Evolutionary conservation across 2,797 vertebrate genomes (phyloP).

Genomic region (Chromis chromis): DNA sequence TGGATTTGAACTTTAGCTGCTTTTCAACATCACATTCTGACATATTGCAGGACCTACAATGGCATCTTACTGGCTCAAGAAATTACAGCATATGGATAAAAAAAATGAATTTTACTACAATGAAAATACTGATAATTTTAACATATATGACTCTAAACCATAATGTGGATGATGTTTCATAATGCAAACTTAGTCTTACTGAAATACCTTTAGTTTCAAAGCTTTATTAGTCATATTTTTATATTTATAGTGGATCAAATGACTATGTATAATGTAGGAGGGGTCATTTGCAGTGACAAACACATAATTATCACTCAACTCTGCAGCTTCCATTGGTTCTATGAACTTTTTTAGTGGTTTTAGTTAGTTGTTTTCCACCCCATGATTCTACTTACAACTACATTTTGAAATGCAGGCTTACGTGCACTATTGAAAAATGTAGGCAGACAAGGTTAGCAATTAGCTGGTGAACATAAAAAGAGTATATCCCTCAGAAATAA

Average conservation of each 20-base stretch:
- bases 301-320: too few relatives aligned
- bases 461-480: neutral
- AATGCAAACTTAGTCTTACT: neutral
- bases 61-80: slow-evolving; percentile 10
- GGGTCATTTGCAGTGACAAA: neutral
- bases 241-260: neutral
- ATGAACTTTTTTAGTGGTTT: neutral
- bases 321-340: too few relatives aligned
- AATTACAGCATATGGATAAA: neutral
- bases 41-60: slow-evolving; percentile 28
- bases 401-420: too few relatives aligned
- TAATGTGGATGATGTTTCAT: neutral
- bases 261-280: neutral
- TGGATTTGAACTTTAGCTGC: slow-evolving; percentile 66
- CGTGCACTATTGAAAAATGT: neutral
- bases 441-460: neutral
- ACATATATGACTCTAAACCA: neutral
- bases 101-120: neutral
- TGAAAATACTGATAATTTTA: neutral
- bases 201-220: neutral
- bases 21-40: slow-evolving; percentile 55
- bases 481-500: neutral
- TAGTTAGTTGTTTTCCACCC: too few relatives aligned
- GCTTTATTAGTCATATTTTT: slow-evolving; percentile 7
- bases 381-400: too few relatives aligned